phyloP scores from a whole-genome alignment of 1,140 invertebrate genomes.

The Marisa cornuarietis region DNA sequence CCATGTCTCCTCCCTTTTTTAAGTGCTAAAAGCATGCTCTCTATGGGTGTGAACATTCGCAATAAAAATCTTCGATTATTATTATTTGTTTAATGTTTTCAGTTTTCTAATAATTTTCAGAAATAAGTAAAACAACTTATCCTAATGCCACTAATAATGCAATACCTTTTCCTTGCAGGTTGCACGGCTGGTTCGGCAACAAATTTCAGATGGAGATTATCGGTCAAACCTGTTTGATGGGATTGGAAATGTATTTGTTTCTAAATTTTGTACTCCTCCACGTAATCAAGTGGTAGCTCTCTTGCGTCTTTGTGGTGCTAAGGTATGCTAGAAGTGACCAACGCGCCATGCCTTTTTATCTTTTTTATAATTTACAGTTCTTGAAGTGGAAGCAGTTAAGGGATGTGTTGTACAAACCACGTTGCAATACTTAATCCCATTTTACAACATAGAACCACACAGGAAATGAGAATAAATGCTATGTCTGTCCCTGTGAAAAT shows the following conservation, averaged over 20 bases:
- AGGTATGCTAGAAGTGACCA: slow-evolving; percentile 36
- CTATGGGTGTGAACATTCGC: too few species aligned
- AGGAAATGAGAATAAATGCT: too few species aligned
- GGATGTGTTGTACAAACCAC: too few species aligned
- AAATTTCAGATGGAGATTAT: slow-evolving; percentile 19
- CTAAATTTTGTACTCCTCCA: slow-evolving; percentile 43
- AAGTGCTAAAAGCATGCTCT: too few species aligned
- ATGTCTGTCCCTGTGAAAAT: too few species aligned
- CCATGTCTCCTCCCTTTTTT: too few species aligned
- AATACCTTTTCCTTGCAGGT: slow-evolving; percentile 24
- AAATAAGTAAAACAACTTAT: not conserved
- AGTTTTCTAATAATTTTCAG: slow-evolving; percentile 7
- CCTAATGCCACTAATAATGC: not conserved
- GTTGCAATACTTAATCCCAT: too few species aligned
- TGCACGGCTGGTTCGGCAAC: slow-evolving; percentile 34
- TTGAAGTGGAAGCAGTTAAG: too few species aligned
- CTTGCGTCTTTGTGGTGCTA: slow-evolving; percentile 49
- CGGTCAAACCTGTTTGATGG: slow-evolving; percentile 33
- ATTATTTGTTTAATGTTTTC: not conserved
- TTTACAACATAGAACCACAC: too few species aligned
- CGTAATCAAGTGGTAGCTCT: slow-evolving; percentile 42
- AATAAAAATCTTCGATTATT: too few species aligned
- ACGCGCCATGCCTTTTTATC: too few species aligned
- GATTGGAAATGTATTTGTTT: slow-evolving; percentile 45
- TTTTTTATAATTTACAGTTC: too few species aligned